Conservation (phyloP, 2,888 invertebrate genomes). For the Drosophila nigricruria region DNA sequence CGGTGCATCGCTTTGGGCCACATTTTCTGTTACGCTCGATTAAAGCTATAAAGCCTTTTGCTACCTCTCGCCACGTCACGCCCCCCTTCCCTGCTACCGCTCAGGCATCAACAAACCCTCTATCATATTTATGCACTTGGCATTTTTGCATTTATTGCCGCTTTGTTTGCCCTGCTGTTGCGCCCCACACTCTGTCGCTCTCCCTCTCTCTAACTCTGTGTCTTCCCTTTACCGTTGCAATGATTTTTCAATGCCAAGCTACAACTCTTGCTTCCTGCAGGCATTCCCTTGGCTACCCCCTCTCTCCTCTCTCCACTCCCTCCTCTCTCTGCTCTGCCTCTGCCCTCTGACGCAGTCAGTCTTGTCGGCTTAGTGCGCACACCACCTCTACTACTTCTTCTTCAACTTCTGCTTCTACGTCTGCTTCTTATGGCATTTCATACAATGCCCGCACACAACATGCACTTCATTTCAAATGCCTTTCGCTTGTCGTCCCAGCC, state of each 20-base stretch:
- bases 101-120: constrained; percentile 10
- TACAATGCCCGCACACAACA: constrained; percentile 59
- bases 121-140: constrained; percentile 74
- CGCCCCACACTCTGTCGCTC: constrained; percentile 5
- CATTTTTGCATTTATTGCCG: constrained; percentile 69
- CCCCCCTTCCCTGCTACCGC: not conserved
- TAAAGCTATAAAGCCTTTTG: constrained; percentile 65
- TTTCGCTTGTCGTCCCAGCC: constrained; percentile 45
- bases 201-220: not conserved
- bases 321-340: not conserved
- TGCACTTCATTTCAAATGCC: constrained; percentile 77
- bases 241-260: constrained; percentile 76
- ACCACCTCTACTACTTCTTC: constrained; percentile 14
- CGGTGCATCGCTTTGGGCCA: constrained; percentile 30
- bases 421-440: constrained; percentile 15
- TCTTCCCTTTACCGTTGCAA: constrained; percentile 28
- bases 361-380: constrained; percentile 72
- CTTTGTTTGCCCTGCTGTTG: constrained; percentile 47
- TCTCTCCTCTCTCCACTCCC: not conserved
- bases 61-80: constrained; percentile 7
- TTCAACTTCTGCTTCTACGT: not conserved
- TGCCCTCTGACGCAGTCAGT: constrained; percentile 48
- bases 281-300: constrained; percentile 27
- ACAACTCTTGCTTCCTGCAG: constrained; percentile 49
- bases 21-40: constrained; percentile 65